Base-by-base conservation (phyloP, 2,888 invertebrate species). In the Dryobota labecula region DNA sequence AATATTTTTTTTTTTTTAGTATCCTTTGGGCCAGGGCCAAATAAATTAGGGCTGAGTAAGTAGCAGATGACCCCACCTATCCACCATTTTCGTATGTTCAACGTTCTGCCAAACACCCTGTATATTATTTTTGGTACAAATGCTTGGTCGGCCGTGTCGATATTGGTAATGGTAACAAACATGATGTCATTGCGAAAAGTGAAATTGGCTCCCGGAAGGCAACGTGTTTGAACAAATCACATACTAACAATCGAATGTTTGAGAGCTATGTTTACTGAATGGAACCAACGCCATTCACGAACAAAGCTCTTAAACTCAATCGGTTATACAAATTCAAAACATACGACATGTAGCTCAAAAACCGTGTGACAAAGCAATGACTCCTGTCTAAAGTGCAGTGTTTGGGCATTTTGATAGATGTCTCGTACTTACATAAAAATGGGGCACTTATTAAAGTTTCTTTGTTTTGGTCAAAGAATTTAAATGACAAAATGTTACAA, bases 171-270 rank as follows among this genome's bases (percentile, higher is more conserved):
- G 61, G 74, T 76, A 75, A 79, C 65, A 71, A 83, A 82, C 69
- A 77, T 86, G 76, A 84, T 78, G 84, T 77, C 72, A 84, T 86
- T 85, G 86, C 86, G 82, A 89, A 89, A 90, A 90, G 90, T 88
- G 89, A 90, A 90, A 90, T 89, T 89, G 79, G 76, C 71, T 82
- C 76, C 86, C 87, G 84, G 85, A 83, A 84, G 78, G 77, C 73
- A 75, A 73, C 66, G 60, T 80, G 80, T 83, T 81, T 80, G 72
- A 62, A 80, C 78, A 78, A 82, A 84, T 80, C 78, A 80, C 67
- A 83, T 78, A 73, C 72, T 74, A 87, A 86, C 79, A 82, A 85
- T 80, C 78, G 72, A 70, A 69, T 83, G 78, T 81, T 82, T 76
- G 79, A 78, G 70, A 78, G 80, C 71, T 72, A 68, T 68, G 72